Conservation (phyloP, 2,113 vertebrate genomes). For the Takifugu bimaculatus region DNA sequence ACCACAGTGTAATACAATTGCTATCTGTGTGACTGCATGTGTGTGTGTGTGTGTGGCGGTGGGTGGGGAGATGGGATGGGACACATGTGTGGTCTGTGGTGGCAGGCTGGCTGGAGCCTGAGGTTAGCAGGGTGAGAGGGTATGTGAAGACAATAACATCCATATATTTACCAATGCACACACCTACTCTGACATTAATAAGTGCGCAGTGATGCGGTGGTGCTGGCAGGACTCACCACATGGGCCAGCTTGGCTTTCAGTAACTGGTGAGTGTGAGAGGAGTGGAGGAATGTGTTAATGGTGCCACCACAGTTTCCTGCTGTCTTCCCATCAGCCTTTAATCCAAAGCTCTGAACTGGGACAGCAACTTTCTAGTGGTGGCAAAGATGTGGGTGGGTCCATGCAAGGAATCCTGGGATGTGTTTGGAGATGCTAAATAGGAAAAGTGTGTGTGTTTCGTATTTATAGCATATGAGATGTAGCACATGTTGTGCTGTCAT, state of each 20-base stretch:
- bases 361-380: not conserved
- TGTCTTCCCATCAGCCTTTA: slow-evolving; percentile 48
- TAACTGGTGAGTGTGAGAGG: slow-evolving; percentile 40
- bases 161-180: slow-evolving; percentile 14
- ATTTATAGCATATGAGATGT: slow-evolving; percentile 50
- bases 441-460: slow-evolving; percentile 42
- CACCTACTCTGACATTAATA: slow-evolving; percentile 63
- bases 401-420: slow-evolving; percentile 5
- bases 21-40: slow-evolving; percentile 33
- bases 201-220: slow-evolving; percentile 39
- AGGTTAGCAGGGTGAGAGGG: slow-evolving; percentile 36
- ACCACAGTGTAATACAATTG: slow-evolving; percentile 35
- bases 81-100: slow-evolving; percentile 76
- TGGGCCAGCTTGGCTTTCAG: slow-evolving; percentile 51
- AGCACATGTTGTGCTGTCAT: slow-evolving; percentile 23
- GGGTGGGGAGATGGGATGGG: slow-evolving; percentile 66
- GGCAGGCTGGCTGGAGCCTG: slow-evolving; percentile 66
- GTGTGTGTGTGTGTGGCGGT: slow-evolving; percentile 24
- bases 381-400: slow-evolving; percentile 30
- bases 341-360: slow-evolving; percentile 29
- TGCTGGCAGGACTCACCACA: slow-evolving; percentile 12
- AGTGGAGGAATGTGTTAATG: slow-evolving; percentile 70
- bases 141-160: slow-evolving; percentile 29
- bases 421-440: slow-evolving; percentile 23
- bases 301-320: slow-evolving; percentile 71